A percentile compares a stretch with the other conserved stretches of the same genome.
phyloP scores from a whole-genome alignment of 2,113 vertebrate genomes.

The Galemys pyrenaicus region DNA sequence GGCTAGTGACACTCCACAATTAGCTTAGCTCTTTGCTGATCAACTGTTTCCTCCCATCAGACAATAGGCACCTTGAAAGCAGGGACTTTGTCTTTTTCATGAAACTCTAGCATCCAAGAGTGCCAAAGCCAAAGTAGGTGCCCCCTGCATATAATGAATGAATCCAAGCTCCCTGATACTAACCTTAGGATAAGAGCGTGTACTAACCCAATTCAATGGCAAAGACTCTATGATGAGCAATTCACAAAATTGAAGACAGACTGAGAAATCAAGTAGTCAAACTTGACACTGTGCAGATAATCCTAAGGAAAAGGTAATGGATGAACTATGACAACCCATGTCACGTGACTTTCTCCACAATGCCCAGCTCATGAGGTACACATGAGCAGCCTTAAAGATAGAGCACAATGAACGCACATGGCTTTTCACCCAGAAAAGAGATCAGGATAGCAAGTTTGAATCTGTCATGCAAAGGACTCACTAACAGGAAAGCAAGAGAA shows the following conservation, averaged over 20 bases:
- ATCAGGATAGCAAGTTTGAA: background rate
- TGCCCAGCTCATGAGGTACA: background rate
- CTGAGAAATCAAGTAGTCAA: background rate
- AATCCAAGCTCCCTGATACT: background rate
- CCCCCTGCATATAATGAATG: background rate
- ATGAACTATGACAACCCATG: background rate
- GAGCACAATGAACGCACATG: background rate
- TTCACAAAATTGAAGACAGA: background rate
- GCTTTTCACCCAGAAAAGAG: background rate
- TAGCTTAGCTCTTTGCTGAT: background rate
- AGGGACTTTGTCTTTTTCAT: background rate
- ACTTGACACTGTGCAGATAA: background rate
- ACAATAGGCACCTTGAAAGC: background rate
- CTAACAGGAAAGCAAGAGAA: slow-evolving; percentile 6
- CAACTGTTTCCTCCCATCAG: background rate
- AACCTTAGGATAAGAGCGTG: background rate
- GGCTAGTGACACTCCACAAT: background rate
- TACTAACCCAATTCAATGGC: background rate
- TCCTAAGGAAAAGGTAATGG: background rate
- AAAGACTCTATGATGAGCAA: background rate
- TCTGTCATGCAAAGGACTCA: background rate
- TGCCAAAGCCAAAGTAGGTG: background rate
- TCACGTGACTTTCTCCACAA: background rate
- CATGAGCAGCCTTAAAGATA: background rate
- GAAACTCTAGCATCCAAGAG: background rate